Percentiles rank a stretch among this genome's conserved stretches.
Evolutionary conservation across 2,797 vertebrate genomes (phyloP).

Genomic region (Eurystomus glaucurus): DNA sequence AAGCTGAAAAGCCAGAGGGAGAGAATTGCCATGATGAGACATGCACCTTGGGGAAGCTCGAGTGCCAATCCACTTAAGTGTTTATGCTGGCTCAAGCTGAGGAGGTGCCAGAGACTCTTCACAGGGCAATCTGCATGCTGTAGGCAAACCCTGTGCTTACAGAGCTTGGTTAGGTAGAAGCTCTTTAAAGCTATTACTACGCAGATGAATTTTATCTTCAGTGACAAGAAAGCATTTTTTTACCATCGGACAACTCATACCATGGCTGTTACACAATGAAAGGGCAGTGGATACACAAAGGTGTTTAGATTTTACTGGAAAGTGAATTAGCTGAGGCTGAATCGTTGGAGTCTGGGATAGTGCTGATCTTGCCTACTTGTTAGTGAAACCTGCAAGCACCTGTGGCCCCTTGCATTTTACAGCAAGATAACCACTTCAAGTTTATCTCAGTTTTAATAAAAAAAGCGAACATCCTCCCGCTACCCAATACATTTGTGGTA

Average conservation of each 20-base stretch:
- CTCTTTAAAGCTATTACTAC: not conserved
- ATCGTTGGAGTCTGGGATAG: not conserved
- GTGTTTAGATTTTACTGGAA: not conserved
- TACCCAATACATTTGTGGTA: not conserved
- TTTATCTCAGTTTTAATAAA: not conserved
- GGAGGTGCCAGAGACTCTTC: fast-evolving
- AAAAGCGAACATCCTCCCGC: not conserved
- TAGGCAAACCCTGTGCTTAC: not conserved
- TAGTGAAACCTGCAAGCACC: not conserved
- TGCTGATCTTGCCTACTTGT: not conserved
- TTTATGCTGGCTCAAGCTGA: not conserved
- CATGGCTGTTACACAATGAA: not conserved
- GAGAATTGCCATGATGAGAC: not conserved
- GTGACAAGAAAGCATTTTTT: not conserved
- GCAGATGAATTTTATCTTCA: not conserved
- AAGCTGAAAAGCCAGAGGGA: not conserved
- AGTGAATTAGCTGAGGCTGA: not conserved
- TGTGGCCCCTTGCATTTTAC: not conserved
- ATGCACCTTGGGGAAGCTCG: not conserved
- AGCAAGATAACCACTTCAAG: not conserved
- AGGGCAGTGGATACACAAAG: not conserved
- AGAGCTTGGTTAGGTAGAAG: not conserved
- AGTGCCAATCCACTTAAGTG: not conserved
- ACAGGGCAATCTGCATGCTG: not conserved
- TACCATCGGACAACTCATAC: not conserved